Base-by-base conservation (phyloP, 2,113 vertebrate species). In the Chloroceryle aenea region DNA sequence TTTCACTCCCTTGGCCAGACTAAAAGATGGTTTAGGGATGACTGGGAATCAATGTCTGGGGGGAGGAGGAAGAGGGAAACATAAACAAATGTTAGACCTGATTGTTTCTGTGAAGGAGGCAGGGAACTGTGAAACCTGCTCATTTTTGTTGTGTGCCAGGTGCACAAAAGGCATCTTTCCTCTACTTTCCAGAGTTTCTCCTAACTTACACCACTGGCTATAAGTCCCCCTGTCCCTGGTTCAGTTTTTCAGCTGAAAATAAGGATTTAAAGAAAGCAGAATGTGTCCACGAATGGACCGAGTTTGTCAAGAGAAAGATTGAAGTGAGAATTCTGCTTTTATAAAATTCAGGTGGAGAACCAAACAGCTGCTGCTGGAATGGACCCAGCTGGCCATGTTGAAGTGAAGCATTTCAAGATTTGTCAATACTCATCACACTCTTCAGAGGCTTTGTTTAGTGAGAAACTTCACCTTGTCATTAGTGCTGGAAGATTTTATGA, bases 371-470 rank as follows among this genome's bases (percentile, higher is more conserved):
- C 59, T 0, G 3, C 55, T 92, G 62, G 56, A 55, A 42, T 0
- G 2, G 66, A 17, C 67, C 50, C 36, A 2, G 2, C n/a, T 43
- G 83, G 23, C 53, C 72, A 25, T 0, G 0, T 6, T 1, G 0
- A 40, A 34, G 23, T 19, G 75, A 52, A 72, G 75, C 34, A 26
- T 69, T 71, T 87, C 56, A 63, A 25, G 62, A 32, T 79, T 67
- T 85, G 61, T 52, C 85, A 85, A 14, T 34, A 16, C 13, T 7
- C 6, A 9, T 56, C 62, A 36, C 47, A 14, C 27, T 58, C 29
- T 18, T 34, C 45, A 34, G 38, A 72, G 32, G 36, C 38, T 85
- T 91, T 64, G 6, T 71, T 76, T 43, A 34, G 23, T 10, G 63
- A 50, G 48, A 45, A 77, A 69, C 56, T 87, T 76, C 61, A 34